Evolutionary conservation across 2,113 vertebrate genomes (phyloP), one percentile per base, ranked within the genome.

Genomic region (Thalassarche chlororhynchos): DNA sequence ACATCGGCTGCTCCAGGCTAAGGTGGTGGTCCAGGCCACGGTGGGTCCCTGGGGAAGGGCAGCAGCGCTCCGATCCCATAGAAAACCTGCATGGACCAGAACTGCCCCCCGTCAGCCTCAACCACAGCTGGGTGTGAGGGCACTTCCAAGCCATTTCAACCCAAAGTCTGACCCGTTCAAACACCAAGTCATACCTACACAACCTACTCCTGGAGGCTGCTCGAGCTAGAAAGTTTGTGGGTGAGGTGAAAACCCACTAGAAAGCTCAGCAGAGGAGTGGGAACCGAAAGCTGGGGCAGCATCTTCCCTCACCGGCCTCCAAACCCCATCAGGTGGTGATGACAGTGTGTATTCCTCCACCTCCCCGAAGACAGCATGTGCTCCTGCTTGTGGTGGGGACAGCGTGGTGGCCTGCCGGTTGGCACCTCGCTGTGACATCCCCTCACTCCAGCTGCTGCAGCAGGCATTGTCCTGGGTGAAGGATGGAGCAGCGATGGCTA

Each of bases 1-100:
- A 89, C 25, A 16, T 28, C 2, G 1, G 12, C n/a, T 64, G 62
- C 52, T 51, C 47, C 7, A 11, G 38, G 32, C 20, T 28, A 10
- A 8, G 62, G 31, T 6, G 38, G 5, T 34, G 25, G 31, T 38
- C 12, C 61, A 88, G 61, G 38, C 51, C 2, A 1, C 2, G 17
- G 12, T 5, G 29, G 18, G n/a, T 72, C 14, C 6, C 17, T 2
- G 1, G 8, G 34, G 20, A 81, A 87, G 15, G 26, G n/a, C 52
- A 87, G 54, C 0, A 3, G 21, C 17, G 24, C 25, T 87, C 44
- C 3, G 1, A 75, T 13, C 40, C 49, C 2, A 0, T 0, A 52
- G 31, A 15, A 77, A 79, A 84, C 8, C 24, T 21, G 9, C 3
- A 1, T 12, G 64, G 62, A 47, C 6, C 58, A 51, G 26, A 57